Evolutionary conservation across 2,888 invertebrate species (phyloP), one percentile per base, ranked within the genome.

Genomic region (Thera obeliscata): DNA sequence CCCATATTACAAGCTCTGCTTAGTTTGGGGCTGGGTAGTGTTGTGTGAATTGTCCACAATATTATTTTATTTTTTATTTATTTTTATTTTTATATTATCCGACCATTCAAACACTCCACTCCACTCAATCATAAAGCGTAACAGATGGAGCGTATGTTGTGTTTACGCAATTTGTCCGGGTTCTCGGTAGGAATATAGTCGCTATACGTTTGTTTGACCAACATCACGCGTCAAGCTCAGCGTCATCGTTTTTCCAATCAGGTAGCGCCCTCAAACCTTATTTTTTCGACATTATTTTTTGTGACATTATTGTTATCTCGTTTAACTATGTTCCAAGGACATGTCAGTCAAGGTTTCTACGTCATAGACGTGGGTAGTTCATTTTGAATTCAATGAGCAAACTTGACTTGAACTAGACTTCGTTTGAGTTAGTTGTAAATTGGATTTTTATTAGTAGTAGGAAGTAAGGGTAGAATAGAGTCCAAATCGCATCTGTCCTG

Each of bases 211-310:
- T 77, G 65, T 73, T 69, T 75, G 69, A 67, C 69, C 67, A 70
- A 73, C 70, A 74, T 71, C 76, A 72, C 76, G 75, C 74, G 75
- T 36, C 43, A 43, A 43, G 43, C 52, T 33, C 4, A 33, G 22
- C 22, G 33, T 33, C 52, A 22, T 33, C 2, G 76, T 74, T 72
- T 75, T 76, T 78, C 76, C 76, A 76, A 62, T 73, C 79, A 80
- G 81, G 82, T 81, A 81, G 78, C 64, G 71, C 66, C 74, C 70
- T 61, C 68, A 72, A 73, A 64, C 52, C 48, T 60, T 38, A 67
- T 70, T 69, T 68, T 66, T 72, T 74, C 67, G 56, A 55, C 61
- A 67, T 69, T 66, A 67, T 67, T 68, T 73, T 73, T 64, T 72
- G 60, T 74, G 71, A 66, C 70, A 61, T 66, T 64, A 59, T 61